A percentile compares a stretch with the other conserved stretches of the same genome.
These are phyloP conservation scores for Rhopalosiphum maidis DNA, from an alignment of 1,140 invertebrate genomes.

Conservation along the genomic window DNA sequence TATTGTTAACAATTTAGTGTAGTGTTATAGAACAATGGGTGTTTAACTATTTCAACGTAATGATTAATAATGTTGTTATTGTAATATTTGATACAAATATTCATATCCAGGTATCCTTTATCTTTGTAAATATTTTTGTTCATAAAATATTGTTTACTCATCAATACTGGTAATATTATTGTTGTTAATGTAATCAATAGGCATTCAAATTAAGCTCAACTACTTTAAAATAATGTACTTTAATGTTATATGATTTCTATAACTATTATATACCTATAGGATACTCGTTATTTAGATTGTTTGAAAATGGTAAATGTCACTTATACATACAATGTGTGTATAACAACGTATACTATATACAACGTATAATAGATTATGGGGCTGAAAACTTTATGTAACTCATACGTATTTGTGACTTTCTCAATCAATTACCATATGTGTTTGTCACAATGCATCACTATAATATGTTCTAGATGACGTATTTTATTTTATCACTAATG, in stretches of 20 bases:
- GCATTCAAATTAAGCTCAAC: background rate
- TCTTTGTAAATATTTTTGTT: slow-evolving; percentile 15
- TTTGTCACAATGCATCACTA: background rate
- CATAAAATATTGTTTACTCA: background rate
- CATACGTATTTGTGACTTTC: background rate
- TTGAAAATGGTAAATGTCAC: background rate
- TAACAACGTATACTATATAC: background rate
- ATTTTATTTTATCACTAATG: background rate
- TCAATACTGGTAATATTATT: background rate
- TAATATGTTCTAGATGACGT: background rate
- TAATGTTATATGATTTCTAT: background rate
- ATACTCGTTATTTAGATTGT: background rate
- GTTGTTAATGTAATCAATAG: background rate
- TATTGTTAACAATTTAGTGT: background rate
- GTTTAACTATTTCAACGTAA: background rate
- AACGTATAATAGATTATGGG: background rate
- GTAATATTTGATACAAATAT: background rate
- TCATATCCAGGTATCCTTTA: background rate
- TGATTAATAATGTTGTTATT: background rate
- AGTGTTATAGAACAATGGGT: background rate
- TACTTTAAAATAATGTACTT: background rate
- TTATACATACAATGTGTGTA: background rate
- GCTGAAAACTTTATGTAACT: background rate
- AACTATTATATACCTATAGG: background rate
- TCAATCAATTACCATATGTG: background rate